Percentiles rank a stretch among this genome's conserved stretches.
Conservation (phyloP, 2,113 vertebrate species). For the Shinisaurus crocodilurus region DNA sequence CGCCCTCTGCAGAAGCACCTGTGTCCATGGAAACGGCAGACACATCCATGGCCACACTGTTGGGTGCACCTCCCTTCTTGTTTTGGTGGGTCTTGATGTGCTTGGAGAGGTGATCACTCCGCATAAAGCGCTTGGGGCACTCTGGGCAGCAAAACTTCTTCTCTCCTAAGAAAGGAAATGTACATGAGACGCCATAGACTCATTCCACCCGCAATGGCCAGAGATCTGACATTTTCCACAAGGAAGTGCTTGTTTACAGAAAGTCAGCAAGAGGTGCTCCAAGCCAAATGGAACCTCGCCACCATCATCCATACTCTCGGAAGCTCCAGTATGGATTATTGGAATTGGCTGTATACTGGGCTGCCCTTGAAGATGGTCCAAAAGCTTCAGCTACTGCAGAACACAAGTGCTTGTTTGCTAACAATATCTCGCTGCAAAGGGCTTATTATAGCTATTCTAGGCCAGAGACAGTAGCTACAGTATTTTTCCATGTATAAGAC, state of each 20-base stretch:
- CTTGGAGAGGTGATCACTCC: constrained; percentile 96
- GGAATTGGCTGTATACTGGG: not conserved
- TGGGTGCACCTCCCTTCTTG: constrained; percentile 82
- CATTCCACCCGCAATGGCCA: not conserved
- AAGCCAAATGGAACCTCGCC: not conserved
- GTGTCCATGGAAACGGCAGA: constrained; percentile 79
- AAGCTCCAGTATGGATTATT: not conserved
- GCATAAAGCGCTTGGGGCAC: constrained; percentile 97
- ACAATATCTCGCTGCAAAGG: not conserved
- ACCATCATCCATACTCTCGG: not conserved
- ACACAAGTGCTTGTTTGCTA: not conserved
- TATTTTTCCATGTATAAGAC: no score
- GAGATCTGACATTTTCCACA: no score
- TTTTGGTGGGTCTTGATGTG: constrained; percentile 96
- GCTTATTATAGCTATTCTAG: not conserved
- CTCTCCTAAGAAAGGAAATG: constrained; percentile 80
- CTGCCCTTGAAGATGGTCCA: not conserved
- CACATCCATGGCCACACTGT: constrained; percentile 73
- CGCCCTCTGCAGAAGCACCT: constrained; percentile 71
- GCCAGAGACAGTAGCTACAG: not conserved
- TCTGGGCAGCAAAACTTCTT: constrained; percentile 92
- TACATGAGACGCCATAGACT: not conserved
- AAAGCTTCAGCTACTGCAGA: not conserved
- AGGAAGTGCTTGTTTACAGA: not conserved
- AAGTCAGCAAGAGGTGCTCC: no score